Conservation (phyloP, 2,888 invertebrate species). For the Cheiracanthium punctorium region DNA sequence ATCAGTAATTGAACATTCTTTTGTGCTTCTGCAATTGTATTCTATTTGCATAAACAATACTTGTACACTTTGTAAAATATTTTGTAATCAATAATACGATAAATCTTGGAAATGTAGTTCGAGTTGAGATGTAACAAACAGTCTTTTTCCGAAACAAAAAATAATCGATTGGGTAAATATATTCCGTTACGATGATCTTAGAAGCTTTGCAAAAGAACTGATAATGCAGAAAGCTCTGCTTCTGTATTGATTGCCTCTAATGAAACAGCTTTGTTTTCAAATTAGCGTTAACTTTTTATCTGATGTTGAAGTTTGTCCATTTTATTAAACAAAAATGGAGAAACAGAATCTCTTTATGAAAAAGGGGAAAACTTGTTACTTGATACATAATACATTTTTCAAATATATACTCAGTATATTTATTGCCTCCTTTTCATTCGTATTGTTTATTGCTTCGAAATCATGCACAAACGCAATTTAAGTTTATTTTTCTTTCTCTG, state of each 20-base stretch:
- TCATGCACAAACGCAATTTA: no score
- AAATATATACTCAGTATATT: no score
- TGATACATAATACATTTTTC: no score
- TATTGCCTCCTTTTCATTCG: no score
- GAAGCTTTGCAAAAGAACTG: background rate
- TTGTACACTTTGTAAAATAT: background rate
- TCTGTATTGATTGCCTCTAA: background rate
- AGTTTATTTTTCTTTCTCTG: no score
- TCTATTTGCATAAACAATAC: background rate
- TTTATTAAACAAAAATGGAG: no score
- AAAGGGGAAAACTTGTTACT: no score
- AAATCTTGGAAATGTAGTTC: background rate
- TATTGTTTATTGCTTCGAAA: no score
- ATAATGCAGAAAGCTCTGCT: background rate
- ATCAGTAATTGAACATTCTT: background rate
- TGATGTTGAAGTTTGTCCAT: no score
- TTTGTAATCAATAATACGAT: constrained; percentile 1
- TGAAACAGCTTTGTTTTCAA: background rate
- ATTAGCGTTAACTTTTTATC: no score
- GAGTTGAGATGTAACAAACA: background rate
- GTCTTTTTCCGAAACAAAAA: background rate
- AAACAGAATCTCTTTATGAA: no score
- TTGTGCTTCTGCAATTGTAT: background rate
- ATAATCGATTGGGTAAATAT: background rate
- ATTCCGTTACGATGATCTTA: background rate